A percentile compares a stretch with the other conserved stretches of the same genome.
Evolutionary conservation across 2,797 vertebrate species (phyloP).

Genomic region (Pangasius krempfi): DNA sequence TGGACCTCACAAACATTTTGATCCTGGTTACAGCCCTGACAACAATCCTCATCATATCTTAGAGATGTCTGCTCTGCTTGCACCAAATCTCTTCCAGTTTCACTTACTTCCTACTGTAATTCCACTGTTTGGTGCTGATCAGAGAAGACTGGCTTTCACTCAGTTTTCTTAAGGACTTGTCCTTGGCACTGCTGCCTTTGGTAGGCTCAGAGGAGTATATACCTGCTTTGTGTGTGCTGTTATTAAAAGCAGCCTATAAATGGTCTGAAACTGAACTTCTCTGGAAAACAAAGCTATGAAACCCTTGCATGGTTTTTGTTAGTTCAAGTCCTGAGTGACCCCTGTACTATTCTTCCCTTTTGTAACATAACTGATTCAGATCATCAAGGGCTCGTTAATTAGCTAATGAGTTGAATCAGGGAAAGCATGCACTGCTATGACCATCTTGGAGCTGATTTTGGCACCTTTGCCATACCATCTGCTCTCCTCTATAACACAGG

Average conservation of each 20-base stretch:
- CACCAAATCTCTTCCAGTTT: background rate
- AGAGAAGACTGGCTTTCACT: background rate
- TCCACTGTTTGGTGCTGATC: background rate
- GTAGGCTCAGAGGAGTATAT: background rate
- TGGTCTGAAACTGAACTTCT: background rate
- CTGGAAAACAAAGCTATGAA: background rate
- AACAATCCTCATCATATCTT: background rate
- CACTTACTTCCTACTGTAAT: background rate
- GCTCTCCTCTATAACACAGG: constrained; percentile 25
- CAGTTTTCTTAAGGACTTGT: background rate
- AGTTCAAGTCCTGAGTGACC: background rate
- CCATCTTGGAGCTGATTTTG: constrained; percentile 34
- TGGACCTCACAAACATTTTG: background rate
- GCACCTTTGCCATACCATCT: constrained; percentile 40
- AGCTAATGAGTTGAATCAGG: constrained; percentile 45
- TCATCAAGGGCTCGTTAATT: constrained; percentile 44
- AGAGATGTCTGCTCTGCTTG: background rate
- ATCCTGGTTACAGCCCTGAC: background rate
- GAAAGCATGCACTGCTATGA: constrained; percentile 26
- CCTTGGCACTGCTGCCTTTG: background rate
- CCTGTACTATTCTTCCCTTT: background rate
- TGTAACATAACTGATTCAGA: constrained; percentile 31
- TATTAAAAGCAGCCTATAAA: background rate
- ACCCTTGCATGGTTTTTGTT: background rate
- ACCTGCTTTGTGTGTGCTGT: background rate